Conservation (phyloP, 30 jellyfish, hydroid and myxozoan genomes). For the Catostylus mosaicus region DNA sequence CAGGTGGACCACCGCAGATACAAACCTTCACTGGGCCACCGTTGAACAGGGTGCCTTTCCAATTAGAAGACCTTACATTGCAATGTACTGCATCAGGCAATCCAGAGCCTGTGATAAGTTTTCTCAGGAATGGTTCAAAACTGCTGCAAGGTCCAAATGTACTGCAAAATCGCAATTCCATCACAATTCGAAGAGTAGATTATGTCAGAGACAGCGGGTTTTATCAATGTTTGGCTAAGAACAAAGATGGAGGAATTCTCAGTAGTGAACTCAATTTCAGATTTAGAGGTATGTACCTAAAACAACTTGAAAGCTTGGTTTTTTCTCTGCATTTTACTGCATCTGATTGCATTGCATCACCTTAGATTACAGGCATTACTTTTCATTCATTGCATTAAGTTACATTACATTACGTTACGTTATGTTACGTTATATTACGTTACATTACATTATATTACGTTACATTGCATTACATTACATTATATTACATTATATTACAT, state of each 20-base stretch:
- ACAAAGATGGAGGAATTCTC: conserved; percentile 59
- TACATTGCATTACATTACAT: background rate
- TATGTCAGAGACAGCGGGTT: conserved; percentile 65
- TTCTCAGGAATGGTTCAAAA: conserved; percentile 39
- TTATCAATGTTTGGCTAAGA: conserved; percentile 66
- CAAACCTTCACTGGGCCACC: conserved; percentile 61
- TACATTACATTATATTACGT: background rate
- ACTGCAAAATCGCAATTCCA: conserved; percentile 7
- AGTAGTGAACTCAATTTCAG: conserved; percentile 43
- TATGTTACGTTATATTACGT: background rate
- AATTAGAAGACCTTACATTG: conserved; percentile 42
- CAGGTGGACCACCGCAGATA: conserved; percentile 58
- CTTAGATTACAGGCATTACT: too few species aligned
- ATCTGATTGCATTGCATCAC: background rate
- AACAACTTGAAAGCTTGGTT: background rate
- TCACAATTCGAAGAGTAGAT: conserved; percentile 42
- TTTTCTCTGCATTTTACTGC: background rate
- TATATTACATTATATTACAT: too few species aligned
- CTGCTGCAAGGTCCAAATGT: conserved; percentile 21
- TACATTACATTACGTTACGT: background rate
- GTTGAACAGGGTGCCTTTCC: conserved; percentile 35
- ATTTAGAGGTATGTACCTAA: conserved; percentile 44
- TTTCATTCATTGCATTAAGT: background rate
- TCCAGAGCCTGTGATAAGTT: conserved; percentile 38
- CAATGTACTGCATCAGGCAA: conserved; percentile 52